Evolutionary conservation across 2,888 invertebrate species (phyloP), one percentile per base, ranked within the genome.

Genomic region (Cheilosia scutellata): DNA sequence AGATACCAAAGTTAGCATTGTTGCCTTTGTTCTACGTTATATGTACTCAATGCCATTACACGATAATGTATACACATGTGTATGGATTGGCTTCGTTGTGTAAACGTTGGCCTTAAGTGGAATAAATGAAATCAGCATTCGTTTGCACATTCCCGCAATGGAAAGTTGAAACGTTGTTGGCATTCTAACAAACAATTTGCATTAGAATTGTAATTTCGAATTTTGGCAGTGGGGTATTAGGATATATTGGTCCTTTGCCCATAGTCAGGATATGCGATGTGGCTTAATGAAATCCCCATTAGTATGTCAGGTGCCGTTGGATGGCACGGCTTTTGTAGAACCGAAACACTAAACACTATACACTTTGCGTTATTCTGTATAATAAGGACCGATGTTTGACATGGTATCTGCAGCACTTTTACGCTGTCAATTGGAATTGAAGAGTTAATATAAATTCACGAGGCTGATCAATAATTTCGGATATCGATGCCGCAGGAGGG

Each of bases 111-210:
- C 11, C 44, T 6, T 9, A 55, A 57, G 11, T 37, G 20, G 40
- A 71, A 57, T 74, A 79, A 63, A 70, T 58, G 44, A 74, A 74
- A 53, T 42, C 66, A 42, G 29, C 27, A 62, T 55, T 42, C 37
- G 65, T 20, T 53, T 47, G 70, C 40, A 13, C 31, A 75, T 57
- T 75, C 37, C 55, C 42, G 29, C 11, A 40, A 37, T 60, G 5
- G n/a, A 60, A 68, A 60, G 68, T 60, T 27, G 49, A 83, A 83
- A 79, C 74, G 44, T 79, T 79, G 37, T 70, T 83, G 79, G 79
- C 79, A 83, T 55, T 47, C 53, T 66, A 75, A 83, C 83, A 83
- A 83, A 83, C 79, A 83, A 83, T 83, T 83, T 79, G 83, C 83
- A 83, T 79, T 83, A 70, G 79, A 74, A 79, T 74, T 70, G 79